Conservation (phyloP, 2,113 vertebrate genomes). For the Colossoma macropomum region DNA sequence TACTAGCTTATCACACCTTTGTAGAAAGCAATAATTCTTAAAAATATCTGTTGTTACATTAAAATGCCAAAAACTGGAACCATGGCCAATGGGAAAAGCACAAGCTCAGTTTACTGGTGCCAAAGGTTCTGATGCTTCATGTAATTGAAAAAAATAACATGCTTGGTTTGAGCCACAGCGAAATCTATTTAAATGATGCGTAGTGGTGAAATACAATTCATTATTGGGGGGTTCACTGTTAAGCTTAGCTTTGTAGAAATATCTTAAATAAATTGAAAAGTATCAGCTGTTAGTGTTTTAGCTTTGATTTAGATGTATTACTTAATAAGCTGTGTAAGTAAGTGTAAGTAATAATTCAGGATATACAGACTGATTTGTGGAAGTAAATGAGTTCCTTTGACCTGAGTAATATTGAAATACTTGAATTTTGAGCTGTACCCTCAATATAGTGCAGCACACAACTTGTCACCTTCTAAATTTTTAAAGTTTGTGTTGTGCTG, state of each 20-base stretch:
- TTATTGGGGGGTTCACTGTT: background rate
- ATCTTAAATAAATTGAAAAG: background rate
- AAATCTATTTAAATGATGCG: background rate
- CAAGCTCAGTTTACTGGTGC: too few species aligned
- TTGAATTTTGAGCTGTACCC: background rate
- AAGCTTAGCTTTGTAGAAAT: background rate
- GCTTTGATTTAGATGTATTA: background rate
- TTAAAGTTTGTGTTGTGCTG: background rate
- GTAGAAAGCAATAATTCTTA: too few species aligned
- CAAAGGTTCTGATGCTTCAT: too few species aligned
- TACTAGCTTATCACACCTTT: too few species aligned
- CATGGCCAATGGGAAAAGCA: too few species aligned
- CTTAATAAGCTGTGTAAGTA: background rate
- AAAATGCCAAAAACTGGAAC: too few species aligned
- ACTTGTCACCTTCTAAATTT: background rate
- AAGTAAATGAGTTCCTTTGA: too few species aligned
- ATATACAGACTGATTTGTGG: background rate
- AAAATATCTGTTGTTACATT: too few species aligned
- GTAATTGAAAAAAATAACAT: too few species aligned
- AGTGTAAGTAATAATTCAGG: background rate
- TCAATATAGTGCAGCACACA: background rate
- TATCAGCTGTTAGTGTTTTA: background rate
- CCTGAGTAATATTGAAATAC: too few species aligned
- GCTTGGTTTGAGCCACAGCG: background rate
- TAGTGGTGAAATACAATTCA: background rate